phyloP scores from a whole-genome alignment of 2,797 vertebrate genomes.

The Oryzias sinensis region DNA sequence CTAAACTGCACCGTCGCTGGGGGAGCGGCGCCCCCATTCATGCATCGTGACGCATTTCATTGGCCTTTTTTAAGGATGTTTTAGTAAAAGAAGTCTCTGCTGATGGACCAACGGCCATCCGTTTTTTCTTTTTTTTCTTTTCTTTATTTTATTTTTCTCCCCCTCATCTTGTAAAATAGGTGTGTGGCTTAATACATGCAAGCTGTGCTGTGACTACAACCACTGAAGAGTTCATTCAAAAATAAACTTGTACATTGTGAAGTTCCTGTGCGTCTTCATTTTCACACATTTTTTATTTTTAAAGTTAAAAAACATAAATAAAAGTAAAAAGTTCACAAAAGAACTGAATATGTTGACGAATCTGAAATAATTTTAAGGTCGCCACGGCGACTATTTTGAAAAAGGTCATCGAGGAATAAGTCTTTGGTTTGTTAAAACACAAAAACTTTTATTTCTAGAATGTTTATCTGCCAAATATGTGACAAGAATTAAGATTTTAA shows the following conservation, averaged over 20 bases:
- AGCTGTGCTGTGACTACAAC: conserved; percentile 91
- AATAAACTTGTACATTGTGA: conserved; percentile 99
- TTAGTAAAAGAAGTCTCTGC: conserved; percentile 82
- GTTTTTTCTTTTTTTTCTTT: conserved; percentile 28
- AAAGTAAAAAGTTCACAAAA: no score
- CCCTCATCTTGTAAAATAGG: conserved; percentile 85
- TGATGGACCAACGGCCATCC: conserved; percentile 83
- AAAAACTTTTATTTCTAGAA: no score
- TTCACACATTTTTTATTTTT: no score
- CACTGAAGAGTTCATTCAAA: conserved; percentile 96
- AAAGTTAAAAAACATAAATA: no score
- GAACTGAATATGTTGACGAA: no score
- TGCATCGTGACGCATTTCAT: conserved; percentile 95
- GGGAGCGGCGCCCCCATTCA: conserved; percentile 82
- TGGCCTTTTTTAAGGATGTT: conserved; percentile 90
- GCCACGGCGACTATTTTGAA: no score
- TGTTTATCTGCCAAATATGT: no score
- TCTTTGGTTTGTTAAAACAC: no score
- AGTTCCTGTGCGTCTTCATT: conserved; percentile 81
- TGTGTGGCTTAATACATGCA: conserved; percentile 89
- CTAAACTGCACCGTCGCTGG: conserved; percentile 90
- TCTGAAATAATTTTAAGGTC: no score
- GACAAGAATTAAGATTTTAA: no score
- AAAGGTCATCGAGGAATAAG: no score
- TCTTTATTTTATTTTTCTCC: conserved; percentile 45